phyloP scores from a whole-genome alignment of 1,140 invertebrate genomes.

The Eriocheir sinensis region DNA sequence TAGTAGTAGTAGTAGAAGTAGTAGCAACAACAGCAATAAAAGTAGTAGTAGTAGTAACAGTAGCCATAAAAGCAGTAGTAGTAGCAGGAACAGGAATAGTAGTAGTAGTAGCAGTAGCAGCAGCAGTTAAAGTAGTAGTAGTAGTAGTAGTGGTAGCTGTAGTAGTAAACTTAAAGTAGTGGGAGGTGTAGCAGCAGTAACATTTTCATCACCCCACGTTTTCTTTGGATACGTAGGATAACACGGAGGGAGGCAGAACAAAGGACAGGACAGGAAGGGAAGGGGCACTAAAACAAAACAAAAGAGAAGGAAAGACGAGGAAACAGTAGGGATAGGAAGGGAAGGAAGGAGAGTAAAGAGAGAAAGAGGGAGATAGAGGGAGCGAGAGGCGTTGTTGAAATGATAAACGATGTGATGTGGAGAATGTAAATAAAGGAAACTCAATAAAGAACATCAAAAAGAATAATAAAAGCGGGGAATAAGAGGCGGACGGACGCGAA shows the following conservation, averaged over 20 bases:
- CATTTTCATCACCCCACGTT: no score
- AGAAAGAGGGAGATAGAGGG: background rate
- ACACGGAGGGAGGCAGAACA: no score
- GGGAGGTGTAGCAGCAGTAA: no score
- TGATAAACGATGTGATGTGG: background rate
- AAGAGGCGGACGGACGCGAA: background rate
- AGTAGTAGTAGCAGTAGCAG: background rate
- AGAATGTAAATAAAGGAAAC: conserved; percentile 16
- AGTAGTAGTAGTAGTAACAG: background rate
- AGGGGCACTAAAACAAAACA: no score
- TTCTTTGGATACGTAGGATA: no score
- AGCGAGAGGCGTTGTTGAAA: background rate
- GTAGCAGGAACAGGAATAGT: background rate
- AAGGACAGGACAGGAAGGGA: no score
- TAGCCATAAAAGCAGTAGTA: background rate
- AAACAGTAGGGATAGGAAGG: background rate
- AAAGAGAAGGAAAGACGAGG: background rate
- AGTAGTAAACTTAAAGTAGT: background rate
- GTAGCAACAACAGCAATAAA: background rate
- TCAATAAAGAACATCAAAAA: background rate
- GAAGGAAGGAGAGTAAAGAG: background rate
- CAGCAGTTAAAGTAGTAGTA: background rate
- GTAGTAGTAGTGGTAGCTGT: background rate
- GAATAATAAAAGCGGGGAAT: background rate
- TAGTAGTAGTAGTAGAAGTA: background rate